Percentiles rank a stretch among this genome's conserved stretches.
Conservation (phyloP, 2,113 vertebrate genomes). For the Xiphophorus hellerii region DNA sequence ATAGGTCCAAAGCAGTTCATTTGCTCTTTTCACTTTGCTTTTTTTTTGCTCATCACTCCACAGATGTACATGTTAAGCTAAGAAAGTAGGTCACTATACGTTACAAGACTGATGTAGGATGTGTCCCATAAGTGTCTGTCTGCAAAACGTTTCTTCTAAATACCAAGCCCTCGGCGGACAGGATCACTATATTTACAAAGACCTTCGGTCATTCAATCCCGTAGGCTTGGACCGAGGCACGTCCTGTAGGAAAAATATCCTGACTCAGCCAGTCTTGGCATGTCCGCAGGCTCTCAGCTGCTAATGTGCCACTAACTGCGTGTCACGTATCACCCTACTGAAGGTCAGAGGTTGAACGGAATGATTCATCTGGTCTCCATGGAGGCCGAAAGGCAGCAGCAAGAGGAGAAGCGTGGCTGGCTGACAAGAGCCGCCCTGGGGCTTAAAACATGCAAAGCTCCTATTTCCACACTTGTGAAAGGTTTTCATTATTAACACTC, state of each 20-base stretch:
- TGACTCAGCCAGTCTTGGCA: conserved; percentile 61
- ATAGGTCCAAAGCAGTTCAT: conserved; percentile 6
- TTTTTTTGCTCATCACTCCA: conserved; percentile 34
- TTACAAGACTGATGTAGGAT: conserved; percentile 10
- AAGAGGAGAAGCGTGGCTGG: conserved; percentile 37
- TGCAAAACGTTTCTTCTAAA: conserved; percentile 43
- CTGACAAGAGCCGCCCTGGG: conserved; percentile 7
- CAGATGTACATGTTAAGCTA: conserved; percentile 6
- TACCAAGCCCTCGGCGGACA: conserved; percentile 52
- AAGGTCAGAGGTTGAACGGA: conserved; percentile 66
- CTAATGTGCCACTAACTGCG: conserved; percentile 56
- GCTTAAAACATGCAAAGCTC: conserved; percentile 25
- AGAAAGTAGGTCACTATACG: conserved; percentile 51
- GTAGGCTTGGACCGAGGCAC: conserved; percentile 44
- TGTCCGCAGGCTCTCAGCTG: conserved; percentile 70
- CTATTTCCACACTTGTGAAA: conserved; percentile 41
- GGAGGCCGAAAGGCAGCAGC: conserved; percentile 36
- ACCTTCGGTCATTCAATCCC: conserved; percentile 58
- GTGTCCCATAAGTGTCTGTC: conserved; percentile 32
- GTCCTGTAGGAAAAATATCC: conserved; percentile 62
- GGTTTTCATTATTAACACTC: conserved; percentile 38
- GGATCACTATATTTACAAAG: conserved; percentile 51
- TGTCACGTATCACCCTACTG: conserved; percentile 56
- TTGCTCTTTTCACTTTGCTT: conserved; percentile 28
- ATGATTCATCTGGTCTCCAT: conserved; percentile 52